Evolutionary conservation across 2,888 invertebrate genomes (phyloP).

Genomic region (Eupithecia exiguata): DNA sequence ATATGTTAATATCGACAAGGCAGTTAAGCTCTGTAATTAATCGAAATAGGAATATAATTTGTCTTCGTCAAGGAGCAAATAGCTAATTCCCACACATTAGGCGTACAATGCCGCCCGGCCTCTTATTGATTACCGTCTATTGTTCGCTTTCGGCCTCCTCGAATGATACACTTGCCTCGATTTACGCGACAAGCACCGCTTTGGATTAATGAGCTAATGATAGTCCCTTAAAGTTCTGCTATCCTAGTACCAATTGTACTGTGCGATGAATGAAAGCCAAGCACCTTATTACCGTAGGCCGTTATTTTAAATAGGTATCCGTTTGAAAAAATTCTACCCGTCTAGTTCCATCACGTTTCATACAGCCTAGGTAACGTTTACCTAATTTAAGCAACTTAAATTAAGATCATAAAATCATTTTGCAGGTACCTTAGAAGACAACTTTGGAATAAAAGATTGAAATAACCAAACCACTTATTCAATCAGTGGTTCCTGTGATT

Average conservation of each 20-base stretch:
- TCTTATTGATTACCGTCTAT: conserved; percentile 81
- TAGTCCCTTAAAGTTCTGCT: conserved; percentile 46
- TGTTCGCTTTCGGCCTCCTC: conserved; percentile 75
- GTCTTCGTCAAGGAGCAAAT: conserved; percentile 82
- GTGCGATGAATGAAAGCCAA: conserved; percentile 19
- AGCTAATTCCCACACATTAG: conserved; percentile 83
- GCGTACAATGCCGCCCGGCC: conserved; percentile 75
- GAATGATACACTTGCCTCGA: conserved; percentile 77
- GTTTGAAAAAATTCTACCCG: neutral
- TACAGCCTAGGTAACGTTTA: neutral
- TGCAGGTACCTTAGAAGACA: no score
- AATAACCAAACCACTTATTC: no score
- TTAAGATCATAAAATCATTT: no score
- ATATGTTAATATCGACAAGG: conserved; percentile 69
- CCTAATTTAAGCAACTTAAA: no score
- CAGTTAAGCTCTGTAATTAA: conserved; percentile 80
- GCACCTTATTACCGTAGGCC: no score
- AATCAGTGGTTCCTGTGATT: neutral
- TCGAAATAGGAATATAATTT: conserved; percentile 78
- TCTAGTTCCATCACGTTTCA: neutral
- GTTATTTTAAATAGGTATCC: no score
- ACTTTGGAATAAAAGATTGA: no score
- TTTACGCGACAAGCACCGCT: conserved; percentile 67
- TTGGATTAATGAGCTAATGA: conserved; percentile 66
- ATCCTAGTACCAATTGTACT: conserved; percentile 42